A percentile compares a stretch with the other conserved stretches of the same genome.
Evolutionary conservation across 2,888 invertebrate genomes (phyloP).

Genomic region (Scaeva pyrastri): DNA sequence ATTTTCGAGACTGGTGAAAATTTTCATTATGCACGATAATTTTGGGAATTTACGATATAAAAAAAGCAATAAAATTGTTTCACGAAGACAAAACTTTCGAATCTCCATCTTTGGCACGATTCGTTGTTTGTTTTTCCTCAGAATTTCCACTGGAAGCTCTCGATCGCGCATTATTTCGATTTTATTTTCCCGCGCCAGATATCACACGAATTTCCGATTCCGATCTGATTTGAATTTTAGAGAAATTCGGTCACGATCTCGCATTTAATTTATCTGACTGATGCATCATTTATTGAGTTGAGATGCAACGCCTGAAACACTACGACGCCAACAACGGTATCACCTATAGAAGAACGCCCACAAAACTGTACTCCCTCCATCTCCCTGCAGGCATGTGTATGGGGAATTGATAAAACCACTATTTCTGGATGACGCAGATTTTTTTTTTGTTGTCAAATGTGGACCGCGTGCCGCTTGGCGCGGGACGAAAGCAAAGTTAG

Average conservation of each 20-base stretch:
- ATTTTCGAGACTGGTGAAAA: background rate
- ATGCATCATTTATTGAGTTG: slow-evolving; percentile 22
- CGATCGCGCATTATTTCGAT: background rate
- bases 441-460: background rate
- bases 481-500: background rate
- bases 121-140: background rate
- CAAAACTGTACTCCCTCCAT: slow-evolving; percentile 1
- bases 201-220: background rate
- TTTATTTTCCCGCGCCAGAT: background rate
- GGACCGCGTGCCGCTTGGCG: background rate
- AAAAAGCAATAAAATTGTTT: background rate
- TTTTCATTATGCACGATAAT: background rate
- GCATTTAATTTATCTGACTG: slow-evolving; percentile 1
- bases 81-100: background rate
- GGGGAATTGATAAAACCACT: slow-evolving; percentile 15
- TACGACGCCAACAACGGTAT: slow-evolving; percentile 14
- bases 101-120: background rate
- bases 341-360: slow-evolving; percentile 30
- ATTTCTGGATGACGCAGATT: slow-evolving; percentile 13
- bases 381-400: background rate
- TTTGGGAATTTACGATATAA: background rate
- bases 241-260: slow-evolving; percentile 33
- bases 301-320: background rate
- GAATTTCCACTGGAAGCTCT: background rate
- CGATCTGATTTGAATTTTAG: background rate